Base-by-base conservation (phyloP, 2,797 vertebrate genomes). In the Rhinatrema bivittatum region DNA sequence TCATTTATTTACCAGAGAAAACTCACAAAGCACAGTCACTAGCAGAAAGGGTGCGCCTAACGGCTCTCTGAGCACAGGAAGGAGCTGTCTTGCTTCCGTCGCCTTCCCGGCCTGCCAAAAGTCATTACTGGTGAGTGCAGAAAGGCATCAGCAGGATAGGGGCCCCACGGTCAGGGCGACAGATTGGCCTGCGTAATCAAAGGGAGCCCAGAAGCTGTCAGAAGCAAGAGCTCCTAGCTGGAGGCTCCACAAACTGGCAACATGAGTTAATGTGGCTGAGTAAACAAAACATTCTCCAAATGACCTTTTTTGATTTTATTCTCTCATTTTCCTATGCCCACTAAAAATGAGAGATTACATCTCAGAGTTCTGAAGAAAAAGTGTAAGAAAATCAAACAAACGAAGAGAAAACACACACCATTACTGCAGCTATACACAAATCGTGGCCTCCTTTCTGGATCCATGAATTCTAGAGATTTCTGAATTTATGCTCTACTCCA, bases 1-100 rank as follows among this genome's bases (percentile, higher is more conserved):
- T 99, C 95, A 99, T 99, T 97, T 96, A 98, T 99, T 97, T 92
- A 87, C 89, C 92, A 88, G 90, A 94, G 91, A 91, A n/a, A 93
- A 87, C 87, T 84, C 82, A 87, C 89, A 89, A 94, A 94, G 91
- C 84, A 91, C 91, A 90, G 84, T 76, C 72, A 88, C 88, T 85
- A 90, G 90, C 85, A 80, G 80, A 62, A 83, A 70, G 76, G 62
- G 16, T 16, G 21, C 14, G 74, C 77, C 84, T 78, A 83, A 74
- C 69, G 72, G 74, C 76, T 78, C 77, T 66, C 71, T 46, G 60
- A 78, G 77, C 70, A 69, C 73, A 76, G 65, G 67, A 70, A 66
- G 59, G 46, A 60, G 71, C 51, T 50, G 48, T 53, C 24, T 56
- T 26, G 48, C 66, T 69, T 74, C 76, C 62, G 62, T 51, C 46